Evolutionary conservation across 2,113 vertebrate species (phyloP).

Genomic region (Daboia siamensis): DNA sequence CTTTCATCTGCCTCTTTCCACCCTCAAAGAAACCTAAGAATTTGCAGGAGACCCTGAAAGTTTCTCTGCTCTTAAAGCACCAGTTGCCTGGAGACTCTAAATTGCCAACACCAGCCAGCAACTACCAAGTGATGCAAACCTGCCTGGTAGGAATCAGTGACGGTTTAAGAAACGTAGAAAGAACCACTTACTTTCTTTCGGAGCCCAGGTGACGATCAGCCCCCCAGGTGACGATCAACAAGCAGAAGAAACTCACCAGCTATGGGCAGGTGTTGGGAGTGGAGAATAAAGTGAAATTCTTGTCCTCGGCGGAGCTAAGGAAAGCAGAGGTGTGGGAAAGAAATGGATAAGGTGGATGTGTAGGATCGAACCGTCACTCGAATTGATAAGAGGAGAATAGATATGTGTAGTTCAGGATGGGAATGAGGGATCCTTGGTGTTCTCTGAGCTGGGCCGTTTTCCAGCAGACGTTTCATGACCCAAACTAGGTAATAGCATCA

Average conservation of each 20-base stretch:
- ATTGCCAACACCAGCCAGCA: background rate
- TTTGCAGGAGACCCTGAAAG: background rate
- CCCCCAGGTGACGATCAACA: background rate
- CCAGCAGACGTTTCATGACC: background rate
- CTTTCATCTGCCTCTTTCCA: background rate
- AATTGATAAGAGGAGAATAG: background rate
- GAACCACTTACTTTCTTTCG: background rate
- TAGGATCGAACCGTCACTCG: background rate
- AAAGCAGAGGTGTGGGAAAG: background rate
- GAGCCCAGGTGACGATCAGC: background rate
- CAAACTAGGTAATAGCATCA: background rate
- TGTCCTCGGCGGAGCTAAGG: background rate
- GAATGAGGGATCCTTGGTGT: background rate
- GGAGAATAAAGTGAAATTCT: background rate
- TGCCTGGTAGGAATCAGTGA: background rate
- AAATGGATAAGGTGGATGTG: background rate
- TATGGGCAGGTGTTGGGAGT: background rate
- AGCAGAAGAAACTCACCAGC: background rate
- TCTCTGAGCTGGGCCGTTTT: background rate
- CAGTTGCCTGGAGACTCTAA: background rate
- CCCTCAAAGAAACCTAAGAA: background rate
- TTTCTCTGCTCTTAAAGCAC: background rate
- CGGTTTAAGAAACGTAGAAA: background rate
- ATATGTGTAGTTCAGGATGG: background rate
- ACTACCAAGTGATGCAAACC: background rate